These are phyloP conservation scores for Drosophila suzukii DNA, from an alignment of 1,140 invertebrate genomes.

Conservation along the genomic window DNA sequence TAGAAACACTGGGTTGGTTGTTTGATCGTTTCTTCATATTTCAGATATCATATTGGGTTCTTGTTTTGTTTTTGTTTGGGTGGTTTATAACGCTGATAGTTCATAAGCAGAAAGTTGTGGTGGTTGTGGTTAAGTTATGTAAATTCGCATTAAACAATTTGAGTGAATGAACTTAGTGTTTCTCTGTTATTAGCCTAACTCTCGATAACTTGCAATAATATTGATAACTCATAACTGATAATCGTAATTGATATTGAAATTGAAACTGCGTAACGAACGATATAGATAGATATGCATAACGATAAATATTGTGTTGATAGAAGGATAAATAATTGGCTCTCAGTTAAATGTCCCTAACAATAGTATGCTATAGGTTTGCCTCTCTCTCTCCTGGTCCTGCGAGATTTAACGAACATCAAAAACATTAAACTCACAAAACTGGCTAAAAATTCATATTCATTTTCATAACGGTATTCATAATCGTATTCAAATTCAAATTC, in stretches of 20 bases:
- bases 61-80: slow-evolving; percentile 8
- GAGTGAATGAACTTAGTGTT: slow-evolving; percentile 75
- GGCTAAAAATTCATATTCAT: slow-evolving; percentile 34
- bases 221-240: slow-evolving; percentile 47
- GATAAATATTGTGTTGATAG: slow-evolving; percentile 50
- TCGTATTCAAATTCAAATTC: slow-evolving; percentile 38
- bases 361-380: slow-evolving; percentile 56
- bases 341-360: slow-evolving; percentile 67
- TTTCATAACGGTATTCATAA: slow-evolving; percentile 3
- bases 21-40: slow-evolving; percentile 48
- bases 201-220: slow-evolving; percentile 74
- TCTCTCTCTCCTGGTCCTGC: slow-evolving; percentile 75
- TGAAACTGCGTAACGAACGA: slow-evolving; percentile 70
- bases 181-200: slow-evolving; percentile 74
- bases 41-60: slow-evolving; percentile 41
- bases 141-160: slow-evolving; percentile 74
- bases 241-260: slow-evolving; percentile 57
- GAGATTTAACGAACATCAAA: slow-evolving; percentile 49
- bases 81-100: slow-evolving; percentile 56
- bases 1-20: slow-evolving; percentile 61
- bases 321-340: slow-evolving; percentile 66
- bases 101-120: slow-evolving; percentile 64
- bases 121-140: slow-evolving; percentile 51
- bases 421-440: slow-evolving; percentile 46
- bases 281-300: slow-evolving; percentile 69